Evolutionary conservation across 2,797 vertebrate genomes (phyloP).

Genomic region (Anguilla anguilla): DNA sequence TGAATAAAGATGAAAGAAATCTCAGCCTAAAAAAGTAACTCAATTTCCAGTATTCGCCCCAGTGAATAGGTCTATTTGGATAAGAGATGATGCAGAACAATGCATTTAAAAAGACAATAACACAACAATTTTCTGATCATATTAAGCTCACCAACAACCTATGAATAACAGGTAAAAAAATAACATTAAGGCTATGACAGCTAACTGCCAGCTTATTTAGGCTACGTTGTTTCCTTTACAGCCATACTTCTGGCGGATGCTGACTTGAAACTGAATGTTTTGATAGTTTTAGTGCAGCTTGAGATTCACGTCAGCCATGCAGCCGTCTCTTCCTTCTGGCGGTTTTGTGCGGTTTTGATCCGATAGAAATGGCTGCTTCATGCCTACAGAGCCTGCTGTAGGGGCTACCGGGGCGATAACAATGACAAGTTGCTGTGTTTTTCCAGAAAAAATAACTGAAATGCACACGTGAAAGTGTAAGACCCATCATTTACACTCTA

Average conservation of each 20-base stretch:
- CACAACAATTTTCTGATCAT: background rate
- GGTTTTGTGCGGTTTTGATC: background rate
- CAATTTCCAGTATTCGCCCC: background rate
- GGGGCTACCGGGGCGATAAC: background rate
- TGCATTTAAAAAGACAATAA: background rate
- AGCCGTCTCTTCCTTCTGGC: background rate
- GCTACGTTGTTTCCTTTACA: background rate
- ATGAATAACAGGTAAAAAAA: background rate
- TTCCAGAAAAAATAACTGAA: too few relatives aligned
- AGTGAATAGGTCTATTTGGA: background rate
- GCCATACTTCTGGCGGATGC: background rate
- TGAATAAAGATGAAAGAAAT: background rate
- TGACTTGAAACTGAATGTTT: background rate
- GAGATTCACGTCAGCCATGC: background rate
- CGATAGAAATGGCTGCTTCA: background rate
- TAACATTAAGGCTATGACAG: background rate
- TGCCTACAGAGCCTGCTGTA: background rate
- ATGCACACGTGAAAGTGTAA: too few relatives aligned
- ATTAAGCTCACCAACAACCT: background rate
- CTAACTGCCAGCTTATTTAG: background rate
- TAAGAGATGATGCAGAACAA: background rate
- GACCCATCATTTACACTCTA: background rate
- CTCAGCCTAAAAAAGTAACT: background rate
- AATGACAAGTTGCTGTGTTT: too few relatives aligned
- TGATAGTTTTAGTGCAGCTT: background rate